Evolutionary conservation across 2,888 invertebrate species (phyloP).

Genomic region (Tiliacea citrago): DNA sequence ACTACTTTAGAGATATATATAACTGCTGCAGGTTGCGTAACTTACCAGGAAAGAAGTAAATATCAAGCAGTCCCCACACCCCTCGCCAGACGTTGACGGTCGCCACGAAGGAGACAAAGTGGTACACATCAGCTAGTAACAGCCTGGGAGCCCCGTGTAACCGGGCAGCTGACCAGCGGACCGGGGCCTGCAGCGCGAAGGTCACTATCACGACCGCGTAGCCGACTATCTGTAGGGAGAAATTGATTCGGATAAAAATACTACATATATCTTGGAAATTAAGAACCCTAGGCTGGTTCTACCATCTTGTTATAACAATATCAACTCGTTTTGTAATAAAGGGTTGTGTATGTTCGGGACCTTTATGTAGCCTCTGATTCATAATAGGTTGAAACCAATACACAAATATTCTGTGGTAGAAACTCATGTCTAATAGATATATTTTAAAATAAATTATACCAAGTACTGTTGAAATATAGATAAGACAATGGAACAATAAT

Average conservation of each 20-base stretch:
- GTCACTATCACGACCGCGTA: slow-evolving; percentile 93
- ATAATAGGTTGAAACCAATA: no score
- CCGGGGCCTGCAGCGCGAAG: slow-evolving; percentile 94
- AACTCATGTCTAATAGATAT: no score
- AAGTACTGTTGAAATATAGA: neutral
- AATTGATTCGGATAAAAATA: neutral
- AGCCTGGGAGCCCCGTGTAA: slow-evolving; percentile 93
- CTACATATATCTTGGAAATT: no score
- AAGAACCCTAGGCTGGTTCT: no score
- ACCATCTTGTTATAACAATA: no score
- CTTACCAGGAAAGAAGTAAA: slow-evolving; percentile 95
- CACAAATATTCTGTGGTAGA: no score
- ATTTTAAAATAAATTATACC: no score
- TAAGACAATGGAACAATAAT: neutral
- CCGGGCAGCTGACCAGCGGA: slow-evolving; percentile 93
- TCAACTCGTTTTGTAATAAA: no score
- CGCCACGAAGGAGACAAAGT: slow-evolving; percentile 94
- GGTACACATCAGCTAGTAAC: slow-evolving; percentile 94
- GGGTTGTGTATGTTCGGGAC: no score
- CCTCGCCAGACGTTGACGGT: slow-evolving; percentile 97
- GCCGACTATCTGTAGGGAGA: slow-evolving; percentile 92
- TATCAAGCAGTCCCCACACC: slow-evolving; percentile 95
- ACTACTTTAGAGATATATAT: no score
- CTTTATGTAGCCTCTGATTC: no score
- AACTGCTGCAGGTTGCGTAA: slow-evolving; percentile 58